Evolutionary conservation across 2,888 invertebrate genomes (phyloP).

Genomic region (Acronicta aceris): DNA sequence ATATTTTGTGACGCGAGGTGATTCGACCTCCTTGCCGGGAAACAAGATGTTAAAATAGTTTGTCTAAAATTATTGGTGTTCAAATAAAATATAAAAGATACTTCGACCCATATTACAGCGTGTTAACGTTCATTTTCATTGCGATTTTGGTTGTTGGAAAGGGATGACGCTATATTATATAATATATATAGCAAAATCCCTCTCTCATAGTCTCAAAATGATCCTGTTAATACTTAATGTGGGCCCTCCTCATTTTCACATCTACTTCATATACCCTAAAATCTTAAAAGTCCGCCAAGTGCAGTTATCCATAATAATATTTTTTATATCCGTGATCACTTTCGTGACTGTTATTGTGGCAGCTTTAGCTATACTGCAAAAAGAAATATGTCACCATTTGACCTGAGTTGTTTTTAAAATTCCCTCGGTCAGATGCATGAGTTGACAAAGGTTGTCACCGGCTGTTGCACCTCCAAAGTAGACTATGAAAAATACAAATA

Average conservation of each 20-base stretch:
- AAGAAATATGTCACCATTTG: slow-evolving; percentile 5
- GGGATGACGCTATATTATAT: too few relatives aligned
- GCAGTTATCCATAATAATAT: slow-evolving; percentile 1
- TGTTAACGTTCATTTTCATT: not conserved
- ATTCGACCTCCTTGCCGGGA: slow-evolving; percentile 11
- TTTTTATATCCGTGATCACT: too few relatives aligned
- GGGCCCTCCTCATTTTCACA: too few relatives aligned
- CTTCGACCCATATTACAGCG: not conserved
- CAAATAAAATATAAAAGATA: too few relatives aligned
- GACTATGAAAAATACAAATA: not conserved
- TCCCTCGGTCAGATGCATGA: slow-evolving; percentile 28
- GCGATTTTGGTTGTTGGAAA: too few relatives aligned
- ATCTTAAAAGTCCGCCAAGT: too few relatives aligned
- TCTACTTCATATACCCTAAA: too few relatives aligned
- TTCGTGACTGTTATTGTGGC: slow-evolving; percentile 14
- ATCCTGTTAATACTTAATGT: too few relatives aligned
- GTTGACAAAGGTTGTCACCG: slow-evolving; percentile 16
- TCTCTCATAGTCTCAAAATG: too few relatives aligned
- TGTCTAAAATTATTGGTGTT: slow-evolving; percentile 17
- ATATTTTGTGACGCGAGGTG: slow-evolving; percentile 12
- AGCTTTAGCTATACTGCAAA: slow-evolving; percentile 23
- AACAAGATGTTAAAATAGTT: slow-evolving; percentile 39
- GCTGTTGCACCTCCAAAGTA: not conserved
- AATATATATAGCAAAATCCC: too few relatives aligned
- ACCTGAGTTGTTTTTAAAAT: slow-evolving; percentile 7